Evolutionary conservation across 23 tunicate genomes (phyloP).

Genomic region (Styela clava): DNA sequence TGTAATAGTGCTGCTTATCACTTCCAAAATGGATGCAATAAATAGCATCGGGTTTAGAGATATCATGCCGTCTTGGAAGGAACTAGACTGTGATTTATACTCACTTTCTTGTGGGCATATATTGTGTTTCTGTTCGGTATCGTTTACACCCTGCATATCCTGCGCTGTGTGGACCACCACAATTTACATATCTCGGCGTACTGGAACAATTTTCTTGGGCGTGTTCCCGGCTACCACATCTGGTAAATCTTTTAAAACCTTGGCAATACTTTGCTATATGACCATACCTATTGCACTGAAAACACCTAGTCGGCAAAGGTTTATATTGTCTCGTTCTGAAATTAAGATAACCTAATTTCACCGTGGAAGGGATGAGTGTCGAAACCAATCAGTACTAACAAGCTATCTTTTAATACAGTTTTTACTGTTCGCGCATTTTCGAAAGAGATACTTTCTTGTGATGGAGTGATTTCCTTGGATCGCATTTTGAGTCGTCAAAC

Average conservation of each 20-base stretch:
- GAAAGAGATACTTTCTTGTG: not conserved
- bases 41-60: not conserved
- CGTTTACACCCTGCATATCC: not conserved
- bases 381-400: not conserved
- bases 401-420: not conserved
- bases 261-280: not conserved
- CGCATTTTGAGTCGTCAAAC: not conserved
- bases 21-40: not conserved
- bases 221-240: not conserved
- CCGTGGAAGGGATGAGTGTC: not conserved
- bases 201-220: not conserved
- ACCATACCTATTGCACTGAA: not conserved
- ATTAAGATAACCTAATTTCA: not conserved
- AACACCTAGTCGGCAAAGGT: not conserved
- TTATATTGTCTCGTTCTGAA: not conserved
- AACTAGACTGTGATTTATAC: not conserved
- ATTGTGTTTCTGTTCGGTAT: not conserved
- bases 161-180: not conserved
- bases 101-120: not conserved
- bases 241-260: not conserved
- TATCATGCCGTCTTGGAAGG: not conserved
- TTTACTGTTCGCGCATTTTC: too few species aligned
- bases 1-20: not conserved
- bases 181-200: not conserved
- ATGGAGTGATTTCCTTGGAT: not conserved